Conservation (phyloP, 2,113 vertebrate species). For the Xiphorhynchus elegans region DNA sequence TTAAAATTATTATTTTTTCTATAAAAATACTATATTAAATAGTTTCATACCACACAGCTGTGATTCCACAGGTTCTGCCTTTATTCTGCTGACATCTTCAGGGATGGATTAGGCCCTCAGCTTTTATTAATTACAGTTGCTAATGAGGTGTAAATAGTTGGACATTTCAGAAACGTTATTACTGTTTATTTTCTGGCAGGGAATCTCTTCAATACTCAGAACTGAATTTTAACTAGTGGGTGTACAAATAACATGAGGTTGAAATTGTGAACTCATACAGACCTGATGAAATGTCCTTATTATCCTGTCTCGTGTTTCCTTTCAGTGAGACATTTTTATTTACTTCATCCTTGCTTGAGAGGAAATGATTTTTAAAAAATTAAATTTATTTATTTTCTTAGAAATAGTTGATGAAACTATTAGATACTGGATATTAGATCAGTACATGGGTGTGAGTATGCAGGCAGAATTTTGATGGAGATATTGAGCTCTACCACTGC, state of each 20-base stretch:
- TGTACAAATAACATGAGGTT: not conserved
- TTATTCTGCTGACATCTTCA: not conserved
- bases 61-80: slow-evolving; percentile 15
- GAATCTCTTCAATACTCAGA: not conserved
- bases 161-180: not conserved
- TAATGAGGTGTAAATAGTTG: not conserved
- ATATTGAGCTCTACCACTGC: not conserved
- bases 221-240: not conserved
- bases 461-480: not conserved
- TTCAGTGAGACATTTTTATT: not conserved
- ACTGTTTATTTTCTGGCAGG: not conserved
- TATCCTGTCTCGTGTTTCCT: not conserved
- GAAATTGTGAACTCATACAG: not conserved
- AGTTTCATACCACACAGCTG: slow-evolving; percentile 16
- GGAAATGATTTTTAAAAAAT: not conserved
- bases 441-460: not conserved
- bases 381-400: not conserved
- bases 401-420: not conserved
- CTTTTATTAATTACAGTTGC: not conserved
- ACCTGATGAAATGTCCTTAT: not conserved
- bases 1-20: slow-evolving; percentile 33
- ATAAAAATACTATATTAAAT: slow-evolving; percentile 23
- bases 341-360: not conserved
- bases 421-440: not conserved
- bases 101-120: not conserved